Conservation (phyloP, 2,888 invertebrate species). For the Microplitis deprimator region DNA sequence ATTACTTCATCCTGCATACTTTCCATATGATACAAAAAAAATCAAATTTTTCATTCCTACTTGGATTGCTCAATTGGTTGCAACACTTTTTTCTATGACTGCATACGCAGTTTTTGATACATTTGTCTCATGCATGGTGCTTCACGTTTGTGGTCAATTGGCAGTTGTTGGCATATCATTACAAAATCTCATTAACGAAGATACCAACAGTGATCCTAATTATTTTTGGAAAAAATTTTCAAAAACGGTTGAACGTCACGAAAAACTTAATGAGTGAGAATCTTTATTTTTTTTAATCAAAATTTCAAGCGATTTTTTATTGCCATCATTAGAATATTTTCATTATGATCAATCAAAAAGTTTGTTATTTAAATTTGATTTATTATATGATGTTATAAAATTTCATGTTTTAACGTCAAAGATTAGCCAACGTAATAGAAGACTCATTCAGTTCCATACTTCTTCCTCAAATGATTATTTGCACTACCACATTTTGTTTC, state of each 20-base stretch:
- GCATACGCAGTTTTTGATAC: constrained; percentile 57
- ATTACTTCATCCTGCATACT: constrained; percentile 50
- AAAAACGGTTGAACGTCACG: constrained; percentile 44
- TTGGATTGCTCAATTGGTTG: constrained; percentile 55
- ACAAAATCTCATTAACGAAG: constrained; percentile 40
- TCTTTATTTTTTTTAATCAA: neutral
- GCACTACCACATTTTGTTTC: constrained; percentile 57
- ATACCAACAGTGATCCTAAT: neutral
- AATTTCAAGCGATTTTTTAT: neutral
- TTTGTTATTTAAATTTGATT: too few species aligned
- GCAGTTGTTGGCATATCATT: constrained; percentile 35
- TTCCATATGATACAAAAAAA: constrained; percentile 54
- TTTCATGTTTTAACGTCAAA: neutral
- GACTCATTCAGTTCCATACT: constrained; percentile 57
- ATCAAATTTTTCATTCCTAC: constrained; percentile 55
- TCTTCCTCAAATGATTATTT: constrained; percentile 55
- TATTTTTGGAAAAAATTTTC: constrained; percentile 13
- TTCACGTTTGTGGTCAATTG: constrained; percentile 61
- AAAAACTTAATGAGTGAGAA: constrained; percentile 45
- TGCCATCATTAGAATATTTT: too few species aligned
- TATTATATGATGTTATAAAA: neutral
- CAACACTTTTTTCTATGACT: constrained; percentile 52
- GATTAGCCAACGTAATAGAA: constrained; percentile 50
- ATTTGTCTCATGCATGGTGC: constrained; percentile 54
- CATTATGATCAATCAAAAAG: too few species aligned